Conservation (phyloP, 2,113 vertebrate species). For the Aramus guarauna region DNA sequence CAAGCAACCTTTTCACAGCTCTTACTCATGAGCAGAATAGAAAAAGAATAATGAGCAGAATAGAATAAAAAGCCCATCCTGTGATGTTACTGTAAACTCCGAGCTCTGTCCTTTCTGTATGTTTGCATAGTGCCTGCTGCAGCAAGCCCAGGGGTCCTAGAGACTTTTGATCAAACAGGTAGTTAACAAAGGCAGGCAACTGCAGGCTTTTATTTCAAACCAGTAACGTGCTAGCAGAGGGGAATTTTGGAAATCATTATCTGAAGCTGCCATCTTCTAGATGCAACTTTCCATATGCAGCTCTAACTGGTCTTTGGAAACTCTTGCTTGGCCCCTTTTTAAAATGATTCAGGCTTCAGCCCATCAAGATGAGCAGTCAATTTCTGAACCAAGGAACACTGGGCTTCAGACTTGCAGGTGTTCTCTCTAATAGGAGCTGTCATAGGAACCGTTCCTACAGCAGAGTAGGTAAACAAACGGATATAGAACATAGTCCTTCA, state of each 20-base stretch:
- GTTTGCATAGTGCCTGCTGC: neutral
- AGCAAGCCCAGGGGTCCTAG: neutral
- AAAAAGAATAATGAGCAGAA: neutral
- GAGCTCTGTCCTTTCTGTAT: neutral
- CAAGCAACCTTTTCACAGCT: neutral
- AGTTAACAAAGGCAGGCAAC: neutral
- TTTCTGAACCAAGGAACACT: neutral
- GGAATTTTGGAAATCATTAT: neutral
- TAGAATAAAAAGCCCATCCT: neutral
- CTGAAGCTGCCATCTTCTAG: neutral
- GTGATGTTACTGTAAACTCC: neutral
- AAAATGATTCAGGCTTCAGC: neutral
- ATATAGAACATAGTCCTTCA: slow-evolving; percentile 66
- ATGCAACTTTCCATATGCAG: neutral
- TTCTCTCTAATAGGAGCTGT: slow-evolving; percentile 38
- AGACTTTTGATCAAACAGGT: neutral
- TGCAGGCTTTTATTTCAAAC: neutral
- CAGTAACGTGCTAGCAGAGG: neutral
- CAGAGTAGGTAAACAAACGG: slow-evolving; percentile 73
- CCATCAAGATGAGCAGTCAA: neutral
- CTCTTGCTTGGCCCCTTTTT: neutral
- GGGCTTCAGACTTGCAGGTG: slow-evolving; percentile 24
- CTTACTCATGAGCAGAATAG: neutral
- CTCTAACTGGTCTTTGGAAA: neutral
- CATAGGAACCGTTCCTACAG: slow-evolving; percentile 76